These are phyloP conservation scores for Mesoligia furuncula DNA, from an alignment of 2,888 invertebrate species.

Conservation along the genomic window DNA sequence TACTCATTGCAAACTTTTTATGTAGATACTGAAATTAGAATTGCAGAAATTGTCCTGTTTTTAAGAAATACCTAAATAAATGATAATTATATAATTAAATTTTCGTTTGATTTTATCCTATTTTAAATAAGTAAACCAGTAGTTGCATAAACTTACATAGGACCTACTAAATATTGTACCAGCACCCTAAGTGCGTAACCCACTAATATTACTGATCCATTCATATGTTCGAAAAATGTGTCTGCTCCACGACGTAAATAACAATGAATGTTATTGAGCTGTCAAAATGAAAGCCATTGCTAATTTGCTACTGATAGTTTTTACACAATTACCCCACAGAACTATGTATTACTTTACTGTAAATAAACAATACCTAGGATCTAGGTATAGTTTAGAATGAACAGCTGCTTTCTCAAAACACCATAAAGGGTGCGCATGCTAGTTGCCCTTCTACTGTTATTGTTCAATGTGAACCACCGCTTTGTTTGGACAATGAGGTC, in stretches of 20 bases:
- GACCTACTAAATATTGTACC: neutral
- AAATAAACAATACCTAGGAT: neutral
- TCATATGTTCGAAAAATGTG: too few species aligned
- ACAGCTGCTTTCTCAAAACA: neutral
- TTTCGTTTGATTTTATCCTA: conserved; percentile 30
- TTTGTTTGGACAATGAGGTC: conserved; percentile 52
- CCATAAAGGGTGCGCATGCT: conserved; percentile 16
- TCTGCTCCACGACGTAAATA: too few species aligned
- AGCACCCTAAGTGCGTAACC: too few species aligned
- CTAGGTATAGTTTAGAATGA: neutral
- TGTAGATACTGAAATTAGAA: conserved; percentile 1
- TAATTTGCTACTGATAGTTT: too few species aligned
- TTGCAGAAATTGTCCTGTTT: neutral
- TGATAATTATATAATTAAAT: neutral
- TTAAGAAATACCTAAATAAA: conserved; percentile 23
- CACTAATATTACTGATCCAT: too few species aligned
- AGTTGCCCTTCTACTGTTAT: conserved; percentile 28
- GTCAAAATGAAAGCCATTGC: too few species aligned
- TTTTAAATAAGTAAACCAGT: neutral
- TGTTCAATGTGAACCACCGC: conserved; percentile 72
- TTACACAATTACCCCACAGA: too few species aligned
- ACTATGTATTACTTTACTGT: neutral
- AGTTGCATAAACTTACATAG: neutral
- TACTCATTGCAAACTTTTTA: neutral
- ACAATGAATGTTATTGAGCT: too few species aligned